Evolutionary conservation across 2,113 vertebrate species (phyloP).

Genomic region (Lophius piscatorius): DNA sequence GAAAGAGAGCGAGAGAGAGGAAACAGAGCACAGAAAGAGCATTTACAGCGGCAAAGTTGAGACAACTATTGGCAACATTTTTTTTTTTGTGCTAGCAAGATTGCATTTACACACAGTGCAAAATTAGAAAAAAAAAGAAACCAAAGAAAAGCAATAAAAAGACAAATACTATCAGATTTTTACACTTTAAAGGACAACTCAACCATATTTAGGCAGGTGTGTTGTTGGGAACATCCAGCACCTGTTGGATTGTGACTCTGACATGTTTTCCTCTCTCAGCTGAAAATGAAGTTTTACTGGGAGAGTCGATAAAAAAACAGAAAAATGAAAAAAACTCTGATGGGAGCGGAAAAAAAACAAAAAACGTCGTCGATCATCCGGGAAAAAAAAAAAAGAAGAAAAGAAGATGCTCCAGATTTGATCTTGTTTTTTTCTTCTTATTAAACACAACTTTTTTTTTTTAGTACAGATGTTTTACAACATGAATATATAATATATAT

Average conservation of each 20-base stretch:
- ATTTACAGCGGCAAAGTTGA: slow-evolving; percentile 93
- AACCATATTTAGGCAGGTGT: slow-evolving; percentile 88
- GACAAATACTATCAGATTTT: slow-evolving; percentile 89
- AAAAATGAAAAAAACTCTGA: slow-evolving; percentile 50
- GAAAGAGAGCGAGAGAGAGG: slow-evolving; percentile 62
- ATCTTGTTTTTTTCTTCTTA: slow-evolving; percentile 42
- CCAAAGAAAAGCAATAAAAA: slow-evolving; percentile 75
- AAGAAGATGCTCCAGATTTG: too few relatives aligned
- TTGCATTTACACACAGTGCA: slow-evolving; percentile 99
- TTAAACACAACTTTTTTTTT: slow-evolving; percentile 74
- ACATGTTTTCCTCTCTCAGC: slow-evolving; percentile 60
- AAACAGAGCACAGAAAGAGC: slow-evolving; percentile 82
- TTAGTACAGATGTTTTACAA: slow-evolving; percentile 79
- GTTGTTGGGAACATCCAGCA: slow-evolving; percentile 53
- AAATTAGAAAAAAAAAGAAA: slow-evolving; percentile 83
- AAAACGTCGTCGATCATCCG: too few relatives aligned
- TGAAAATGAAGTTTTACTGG: too few relatives aligned
- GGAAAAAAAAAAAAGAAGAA: too few relatives aligned
- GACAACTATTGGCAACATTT: slow-evolving; percentile 90
- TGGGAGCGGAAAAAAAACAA: slow-evolving; percentile 51
- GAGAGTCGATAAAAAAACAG: slow-evolving; percentile 57
- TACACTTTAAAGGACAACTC: slow-evolving; percentile 91
- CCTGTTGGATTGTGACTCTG: slow-evolving; percentile 73
- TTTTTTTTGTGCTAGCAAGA: slow-evolving; percentile 96
- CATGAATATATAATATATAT: slow-evolving; percentile 80